Conservation (phyloP, 2,113 vertebrate species). For the Tapirus terrestris region DNA sequence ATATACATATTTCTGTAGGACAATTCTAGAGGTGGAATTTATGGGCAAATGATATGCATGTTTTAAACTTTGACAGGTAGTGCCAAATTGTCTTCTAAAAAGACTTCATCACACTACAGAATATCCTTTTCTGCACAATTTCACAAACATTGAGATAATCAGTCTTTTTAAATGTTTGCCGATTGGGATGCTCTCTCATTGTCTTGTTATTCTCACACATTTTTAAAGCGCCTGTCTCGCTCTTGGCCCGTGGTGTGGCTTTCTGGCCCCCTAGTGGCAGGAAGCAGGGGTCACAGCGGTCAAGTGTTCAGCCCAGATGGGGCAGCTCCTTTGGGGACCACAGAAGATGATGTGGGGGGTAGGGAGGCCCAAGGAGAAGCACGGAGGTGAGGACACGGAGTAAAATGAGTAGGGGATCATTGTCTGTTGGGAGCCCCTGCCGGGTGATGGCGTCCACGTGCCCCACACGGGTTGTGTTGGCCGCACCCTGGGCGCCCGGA, state of each 20-base stretch:
- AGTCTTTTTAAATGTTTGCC: background rate
- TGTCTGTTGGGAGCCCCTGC: background rate
- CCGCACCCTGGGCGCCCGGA: background rate
- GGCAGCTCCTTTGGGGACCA: background rate
- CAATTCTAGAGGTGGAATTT: background rate
- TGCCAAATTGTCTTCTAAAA: background rate
- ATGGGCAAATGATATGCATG: background rate
- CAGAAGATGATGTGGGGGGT: background rate
- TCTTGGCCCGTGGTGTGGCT: background rate
- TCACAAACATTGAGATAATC: background rate
- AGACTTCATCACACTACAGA: background rate
- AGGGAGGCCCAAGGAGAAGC: background rate
- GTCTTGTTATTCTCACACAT: background rate
- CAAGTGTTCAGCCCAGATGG: background rate
- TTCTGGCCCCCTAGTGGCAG: slow-evolving; percentile 34
- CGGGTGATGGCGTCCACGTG: background rate
- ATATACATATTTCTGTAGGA: background rate
- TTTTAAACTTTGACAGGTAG: background rate
- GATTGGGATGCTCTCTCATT: background rate
- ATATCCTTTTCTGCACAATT: background rate
- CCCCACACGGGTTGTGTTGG: background rate
- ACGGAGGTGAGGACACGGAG: background rate
- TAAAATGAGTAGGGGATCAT: background rate
- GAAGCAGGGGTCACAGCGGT: background rate
- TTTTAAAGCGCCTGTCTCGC: background rate